Percentiles rank a stretch among this genome's conserved stretches.
These are phyloP conservation scores for Colius striatus DNA, from an alignment of 2,113 vertebrate genomes.

Conservation along the genomic window DNA sequence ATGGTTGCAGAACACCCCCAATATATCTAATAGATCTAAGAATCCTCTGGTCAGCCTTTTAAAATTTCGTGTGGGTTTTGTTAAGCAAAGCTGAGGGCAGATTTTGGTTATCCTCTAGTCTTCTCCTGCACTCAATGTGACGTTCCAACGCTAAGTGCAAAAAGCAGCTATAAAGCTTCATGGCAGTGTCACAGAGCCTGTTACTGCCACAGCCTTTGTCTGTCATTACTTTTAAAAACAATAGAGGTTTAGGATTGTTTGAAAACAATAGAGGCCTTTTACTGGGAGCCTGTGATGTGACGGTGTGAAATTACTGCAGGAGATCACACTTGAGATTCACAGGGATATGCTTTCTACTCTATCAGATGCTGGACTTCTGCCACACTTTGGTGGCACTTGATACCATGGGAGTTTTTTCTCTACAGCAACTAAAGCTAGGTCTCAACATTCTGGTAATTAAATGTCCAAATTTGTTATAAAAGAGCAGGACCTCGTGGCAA, in stretches of 20 bases:
- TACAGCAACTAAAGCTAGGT: neutral
- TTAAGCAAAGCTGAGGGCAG: neutral
- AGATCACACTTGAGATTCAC: constrained; percentile 1
- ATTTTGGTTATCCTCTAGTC: neutral
- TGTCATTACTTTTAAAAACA: neutral
- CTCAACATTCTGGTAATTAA: neutral
- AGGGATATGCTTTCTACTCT: constrained; percentile 2
- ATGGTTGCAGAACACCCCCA: neutral
- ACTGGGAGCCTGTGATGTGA: neutral
- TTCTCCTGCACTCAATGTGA: neutral
- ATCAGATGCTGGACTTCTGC: constrained; percentile 45
- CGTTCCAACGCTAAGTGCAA: neutral
- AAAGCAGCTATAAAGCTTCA: neutral
- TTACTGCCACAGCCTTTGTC: neutral
- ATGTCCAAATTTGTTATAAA: neutral
- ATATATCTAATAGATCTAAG: neutral
- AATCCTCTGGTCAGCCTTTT: neutral
- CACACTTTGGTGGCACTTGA: constrained; percentile 12
- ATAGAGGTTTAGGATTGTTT: neutral
- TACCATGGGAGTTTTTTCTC: constrained; percentile 48
- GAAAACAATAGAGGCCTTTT: neutral
- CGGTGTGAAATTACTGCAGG: constrained; percentile 47
- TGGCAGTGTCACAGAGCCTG: neutral
- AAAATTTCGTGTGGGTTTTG: neutral
- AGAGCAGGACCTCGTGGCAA: neutral